These are phyloP conservation scores for Entomyzon cyanotis DNA, from an alignment of 2,113 vertebrate genomes.

Conservation along the genomic window DNA sequence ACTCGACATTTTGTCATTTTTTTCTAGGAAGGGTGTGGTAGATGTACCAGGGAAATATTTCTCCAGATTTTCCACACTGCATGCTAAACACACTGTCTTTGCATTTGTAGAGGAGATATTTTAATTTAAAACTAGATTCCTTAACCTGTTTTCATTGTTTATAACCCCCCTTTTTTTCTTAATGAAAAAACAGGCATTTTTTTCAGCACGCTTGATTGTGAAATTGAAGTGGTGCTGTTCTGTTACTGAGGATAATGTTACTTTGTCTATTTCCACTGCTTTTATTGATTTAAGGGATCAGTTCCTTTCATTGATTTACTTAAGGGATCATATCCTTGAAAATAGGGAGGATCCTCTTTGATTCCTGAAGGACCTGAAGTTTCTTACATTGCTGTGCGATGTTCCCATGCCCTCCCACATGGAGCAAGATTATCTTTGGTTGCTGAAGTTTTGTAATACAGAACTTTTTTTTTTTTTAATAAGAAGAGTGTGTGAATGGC, in stretches of 20 bases:
- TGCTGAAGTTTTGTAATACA: neutral
- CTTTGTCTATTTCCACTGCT: neutral
- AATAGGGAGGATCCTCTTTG: neutral
- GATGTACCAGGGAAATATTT: neutral
- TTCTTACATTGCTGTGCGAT: neutral
- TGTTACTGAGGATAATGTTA: neutral
- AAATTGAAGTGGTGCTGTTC: neutral
- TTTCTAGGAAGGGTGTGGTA: neutral
- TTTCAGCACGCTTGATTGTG: neutral
- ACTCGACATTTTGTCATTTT: neutral
- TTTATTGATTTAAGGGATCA: neutral
- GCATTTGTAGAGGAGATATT: neutral
- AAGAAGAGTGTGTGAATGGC: neutral
- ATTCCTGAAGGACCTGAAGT: neutral
- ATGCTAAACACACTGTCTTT: neutral
- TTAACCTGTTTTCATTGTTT: neutral
- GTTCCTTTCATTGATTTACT: neutral
- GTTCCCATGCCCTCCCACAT: neutral
- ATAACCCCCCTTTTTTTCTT: rapidly evolving
- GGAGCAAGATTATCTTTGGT: neutral
- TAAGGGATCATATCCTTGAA: neutral
- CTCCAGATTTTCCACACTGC: neutral
- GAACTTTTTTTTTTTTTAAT: neutral
- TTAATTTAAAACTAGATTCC: neutral
- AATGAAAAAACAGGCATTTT: neutral